Base-by-base conservation (phyloP, 2,888 invertebrate species). In the Rugalucina vietnamica region DNA sequence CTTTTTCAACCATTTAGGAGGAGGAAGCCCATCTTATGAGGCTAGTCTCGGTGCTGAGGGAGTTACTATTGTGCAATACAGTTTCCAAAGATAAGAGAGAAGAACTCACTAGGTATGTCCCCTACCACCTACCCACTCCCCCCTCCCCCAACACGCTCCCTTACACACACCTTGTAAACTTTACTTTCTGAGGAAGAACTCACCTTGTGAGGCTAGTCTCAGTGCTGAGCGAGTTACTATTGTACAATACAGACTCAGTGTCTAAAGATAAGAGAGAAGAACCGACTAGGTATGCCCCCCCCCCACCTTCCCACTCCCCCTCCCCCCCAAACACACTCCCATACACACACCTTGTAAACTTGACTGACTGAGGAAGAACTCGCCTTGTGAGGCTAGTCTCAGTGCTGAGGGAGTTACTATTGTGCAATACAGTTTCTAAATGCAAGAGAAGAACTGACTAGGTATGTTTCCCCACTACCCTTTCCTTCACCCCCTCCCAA, bases 21-120 rank as follows among this genome's bases (percentile, higher is more conserved):
- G 97, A 97, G 86, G 96, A 97, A 91, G 96, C 97, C 0, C 97
- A 96, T 94, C 97, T 96, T 93, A 95, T 97, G 91, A 96, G 97
- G 87, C 94, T 98, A 79, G 97, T 97, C 85, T 96, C 96, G 12
- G 96, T 97, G 80, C 95, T 98, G 65, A 96, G 97, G 54, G 96
- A 97, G 84, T 95, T 98, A 77, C 95, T 98, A 2, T 95, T 97
- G 84, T 96, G 96, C 84, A 95, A 96, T 73, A 95, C 96, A 0
- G 94, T 95, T 36, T 95, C 95, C 80, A 95, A 96, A 36, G 96
- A 96, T 0, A 97, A 97, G 92, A 95, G 96, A 76, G 96, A 96
- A 93, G 97, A 97, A 86, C 95, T 98, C 43, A 96, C 96, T 85
- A 96, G 95, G 96, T 96, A 94, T 72, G 21, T 24, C 29, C 10